Percentiles rank a stretch among this genome's conserved stretches.
These are phyloP conservation scores for Heliconius ismenius DNA, from an alignment of 2,888 invertebrate species.

Conservation along the genomic window DNA sequence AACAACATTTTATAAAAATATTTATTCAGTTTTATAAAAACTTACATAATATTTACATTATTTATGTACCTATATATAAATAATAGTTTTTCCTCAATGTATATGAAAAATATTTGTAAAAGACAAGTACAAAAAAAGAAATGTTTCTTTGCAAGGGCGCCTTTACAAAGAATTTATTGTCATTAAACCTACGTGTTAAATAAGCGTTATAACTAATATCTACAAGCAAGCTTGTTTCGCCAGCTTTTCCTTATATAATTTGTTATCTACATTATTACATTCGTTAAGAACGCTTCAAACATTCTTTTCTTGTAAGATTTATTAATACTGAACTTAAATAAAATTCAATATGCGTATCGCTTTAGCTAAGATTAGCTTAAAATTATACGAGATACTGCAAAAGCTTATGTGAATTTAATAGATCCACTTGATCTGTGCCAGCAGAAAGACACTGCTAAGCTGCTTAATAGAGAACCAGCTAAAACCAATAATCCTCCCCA, in stretches of 20 bases:
- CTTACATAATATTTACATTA: slow-evolving; percentile 41
- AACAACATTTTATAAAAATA: slow-evolving; percentile 11
- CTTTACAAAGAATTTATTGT: slow-evolving; percentile 1
- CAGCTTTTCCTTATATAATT: background rate
- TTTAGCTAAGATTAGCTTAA: background rate
- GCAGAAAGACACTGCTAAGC: slow-evolving; percentile 66
- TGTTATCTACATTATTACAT: slow-evolving; percentile 1
- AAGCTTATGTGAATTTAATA: slow-evolving; percentile 59
- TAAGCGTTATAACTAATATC: slow-evolving; percentile 16
- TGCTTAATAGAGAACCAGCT: slow-evolving; percentile 82
- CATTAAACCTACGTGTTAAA: slow-evolving; percentile 10
- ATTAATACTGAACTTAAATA: slow-evolving; percentile 20
- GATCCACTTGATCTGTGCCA: slow-evolving; percentile 70
- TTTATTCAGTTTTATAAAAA: slow-evolving; percentile 36
- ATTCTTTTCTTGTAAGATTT: background rate
- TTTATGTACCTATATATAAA: slow-evolving; percentile 27
- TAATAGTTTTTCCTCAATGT: background rate
- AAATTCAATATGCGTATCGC: slow-evolving; percentile 5
- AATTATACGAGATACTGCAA: background rate
- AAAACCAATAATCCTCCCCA: slow-evolving; percentile 83
- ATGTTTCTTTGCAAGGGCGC: background rate
- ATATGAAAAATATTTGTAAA: background rate
- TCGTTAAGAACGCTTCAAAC: background rate
- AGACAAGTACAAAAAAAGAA: background rate
- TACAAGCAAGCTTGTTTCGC: background rate